Conservation (phyloP, 2,797 vertebrate genomes). For the Enteromius paludinosus region DNA sequence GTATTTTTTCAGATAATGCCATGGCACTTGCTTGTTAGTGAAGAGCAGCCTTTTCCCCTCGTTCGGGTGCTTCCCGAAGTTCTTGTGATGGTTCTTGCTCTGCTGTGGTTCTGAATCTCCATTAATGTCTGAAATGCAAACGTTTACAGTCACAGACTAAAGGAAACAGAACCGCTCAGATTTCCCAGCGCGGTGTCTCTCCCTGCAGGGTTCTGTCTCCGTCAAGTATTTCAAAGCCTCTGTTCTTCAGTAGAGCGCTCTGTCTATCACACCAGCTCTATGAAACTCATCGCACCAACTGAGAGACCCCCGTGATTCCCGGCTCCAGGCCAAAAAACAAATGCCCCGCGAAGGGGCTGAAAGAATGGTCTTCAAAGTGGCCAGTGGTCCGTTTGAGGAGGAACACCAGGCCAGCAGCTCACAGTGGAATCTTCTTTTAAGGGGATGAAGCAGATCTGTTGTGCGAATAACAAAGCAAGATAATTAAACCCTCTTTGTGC, state of each 20-base stretch:
- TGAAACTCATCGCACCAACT: constrained; percentile 42
- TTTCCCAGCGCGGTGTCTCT: constrained; percentile 21
- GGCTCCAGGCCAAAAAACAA: constrained; percentile 47
- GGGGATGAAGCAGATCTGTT: constrained; percentile 66
- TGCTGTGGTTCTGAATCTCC: not conserved
- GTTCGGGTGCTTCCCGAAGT: not conserved
- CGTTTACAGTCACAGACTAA: constrained; percentile 8
- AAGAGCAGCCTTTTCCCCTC: not conserved
- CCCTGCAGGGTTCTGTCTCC: constrained; percentile 48
- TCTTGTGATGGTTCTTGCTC: not conserved
- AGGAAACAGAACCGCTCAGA: constrained; percentile 6
- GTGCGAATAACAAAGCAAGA: constrained; percentile 68
- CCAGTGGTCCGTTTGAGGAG: constrained; percentile 39
- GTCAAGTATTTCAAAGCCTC: constrained; percentile 73
- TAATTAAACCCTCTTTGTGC: constrained; percentile 70
- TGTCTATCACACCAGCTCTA: constrained; percentile 49
- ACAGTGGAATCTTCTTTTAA: constrained; percentile 58
- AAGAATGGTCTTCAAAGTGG: constrained; percentile 51
- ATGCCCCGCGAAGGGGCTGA: constrained; percentile 24
- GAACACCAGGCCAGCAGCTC: constrained; percentile 42
- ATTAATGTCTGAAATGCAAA: constrained; percentile 8
- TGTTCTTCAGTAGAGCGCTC: constrained; percentile 66
- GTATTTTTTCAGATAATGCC: not conserved
- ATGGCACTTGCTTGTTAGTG: no score
- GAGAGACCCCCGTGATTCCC: constrained; percentile 35